phyloP scores from a whole-genome alignment of 2,888 invertebrate species.

The Eulithis prunata region DNA sequence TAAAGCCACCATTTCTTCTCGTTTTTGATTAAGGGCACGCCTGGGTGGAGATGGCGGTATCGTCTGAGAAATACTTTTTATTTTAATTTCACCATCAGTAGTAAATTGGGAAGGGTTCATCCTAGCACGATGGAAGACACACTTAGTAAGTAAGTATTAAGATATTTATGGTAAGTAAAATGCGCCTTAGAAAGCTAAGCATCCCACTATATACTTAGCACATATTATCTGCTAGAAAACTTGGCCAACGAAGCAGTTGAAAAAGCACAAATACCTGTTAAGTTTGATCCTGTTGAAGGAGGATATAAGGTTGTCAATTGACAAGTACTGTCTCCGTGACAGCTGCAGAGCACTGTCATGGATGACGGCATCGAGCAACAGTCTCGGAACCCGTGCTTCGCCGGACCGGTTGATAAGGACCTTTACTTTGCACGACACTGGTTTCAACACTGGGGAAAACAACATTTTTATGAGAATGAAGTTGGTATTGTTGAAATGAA shows the following conservation, averaged over 20 bases:
- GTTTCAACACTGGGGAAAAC: constrained; percentile 86
- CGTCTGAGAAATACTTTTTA: constrained; percentile 62
- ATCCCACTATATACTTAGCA: too few species aligned
- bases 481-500: too few species aligned
- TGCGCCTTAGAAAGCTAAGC: too few species aligned
- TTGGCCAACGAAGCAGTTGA: too few species aligned
- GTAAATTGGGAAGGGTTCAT: too few species aligned
- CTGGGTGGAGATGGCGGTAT: constrained; percentile 86
- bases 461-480: background rate
- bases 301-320: constrained; percentile 82
- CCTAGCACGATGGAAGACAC: too few species aligned
- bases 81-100: too few species aligned
- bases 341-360: constrained; percentile 91
- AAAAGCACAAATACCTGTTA: constrained; percentile 75
- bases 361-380: constrained; percentile 87
- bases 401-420: constrained; percentile 88
- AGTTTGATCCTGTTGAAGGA: constrained; percentile 87
- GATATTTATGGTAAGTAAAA: too few species aligned
- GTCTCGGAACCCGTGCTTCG: constrained; percentile 85
- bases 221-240: too few species aligned
- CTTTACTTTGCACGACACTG: constrained; percentile 91
- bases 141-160: too few species aligned
- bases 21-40: constrained; percentile 83
- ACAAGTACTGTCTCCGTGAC: constrained; percentile 88
- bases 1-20: constrained; percentile 90